Evolutionary conservation across 2,113 vertebrate species (phyloP).

Genomic region (Agelaius tricolor): DNA sequence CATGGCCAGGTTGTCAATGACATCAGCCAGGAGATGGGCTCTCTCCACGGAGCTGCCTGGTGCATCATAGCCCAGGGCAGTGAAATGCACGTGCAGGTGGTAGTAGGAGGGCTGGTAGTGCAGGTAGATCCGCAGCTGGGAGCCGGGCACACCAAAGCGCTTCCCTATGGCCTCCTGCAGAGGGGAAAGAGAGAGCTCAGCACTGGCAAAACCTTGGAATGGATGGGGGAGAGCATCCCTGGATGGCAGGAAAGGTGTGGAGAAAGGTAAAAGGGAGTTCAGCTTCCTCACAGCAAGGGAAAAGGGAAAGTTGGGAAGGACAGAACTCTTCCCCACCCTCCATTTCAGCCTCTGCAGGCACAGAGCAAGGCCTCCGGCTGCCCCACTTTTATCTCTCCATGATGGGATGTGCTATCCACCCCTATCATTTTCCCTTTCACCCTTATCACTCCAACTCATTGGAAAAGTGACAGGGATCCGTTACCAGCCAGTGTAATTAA

Average conservation of each 20-base stretch:
- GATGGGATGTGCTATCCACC: neutral
- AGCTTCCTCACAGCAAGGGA: neutral
- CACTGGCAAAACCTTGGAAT: accelerated
- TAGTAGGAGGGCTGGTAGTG: slow-evolving; percentile 97
- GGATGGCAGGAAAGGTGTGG: accelerated
- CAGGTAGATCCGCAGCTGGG: slow-evolving; percentile 85
- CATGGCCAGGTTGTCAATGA: slow-evolving; percentile 85
- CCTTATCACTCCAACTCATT: neutral
- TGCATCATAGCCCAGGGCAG: slow-evolving; percentile 83
- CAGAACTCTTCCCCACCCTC: neutral
- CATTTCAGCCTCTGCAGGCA: accelerated
- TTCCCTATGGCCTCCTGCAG: slow-evolving; percentile 80
- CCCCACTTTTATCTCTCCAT: neutral
- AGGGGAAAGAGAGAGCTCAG: neutral
- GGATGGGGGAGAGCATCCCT: neutral
- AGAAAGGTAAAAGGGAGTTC: neutral
- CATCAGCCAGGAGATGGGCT: slow-evolving; percentile 87
- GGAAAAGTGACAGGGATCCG: neutral
- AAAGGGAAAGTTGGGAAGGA: neutral
- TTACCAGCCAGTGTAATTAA: slow-evolving; percentile 33
- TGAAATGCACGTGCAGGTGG: slow-evolving; percentile 95
- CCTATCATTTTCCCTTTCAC: neutral
- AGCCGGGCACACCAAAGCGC: slow-evolving; percentile 71
- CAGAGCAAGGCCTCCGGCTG: accelerated
- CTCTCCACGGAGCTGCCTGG: slow-evolving; percentile 86